Conservation (phyloP, 2,888 invertebrate genomes). For the Polyploca ridens region DNA sequence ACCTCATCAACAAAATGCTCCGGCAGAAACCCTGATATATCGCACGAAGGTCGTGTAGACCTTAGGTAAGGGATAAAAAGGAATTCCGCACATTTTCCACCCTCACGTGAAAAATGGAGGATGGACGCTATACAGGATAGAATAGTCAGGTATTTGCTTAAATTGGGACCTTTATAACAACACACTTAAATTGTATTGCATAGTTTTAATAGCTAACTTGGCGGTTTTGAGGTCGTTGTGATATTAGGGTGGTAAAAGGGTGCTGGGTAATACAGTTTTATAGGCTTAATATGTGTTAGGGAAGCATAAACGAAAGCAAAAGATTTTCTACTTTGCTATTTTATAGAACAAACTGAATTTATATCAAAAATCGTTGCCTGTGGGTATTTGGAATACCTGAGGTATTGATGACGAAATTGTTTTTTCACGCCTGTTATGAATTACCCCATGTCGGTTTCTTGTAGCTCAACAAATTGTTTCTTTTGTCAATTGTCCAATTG, state of each 20-base stretch:
- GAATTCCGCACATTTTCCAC: conserved; percentile 35
- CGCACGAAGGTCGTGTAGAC: conserved; percentile 25
- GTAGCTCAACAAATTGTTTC: too few species aligned
- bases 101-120: conserved; percentile 34
- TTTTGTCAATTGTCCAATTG: too few species aligned
- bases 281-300: background rate
- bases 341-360: background rate
- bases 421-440: too few species aligned
- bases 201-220: background rate
- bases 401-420: too few species aligned
- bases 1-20: conserved; percentile 23
- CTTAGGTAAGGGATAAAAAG: conserved; percentile 46
- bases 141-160: conserved; percentile 8
- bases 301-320: too few species aligned
- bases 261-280: background rate
- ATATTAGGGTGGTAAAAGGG: background rate
- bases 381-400: too few species aligned
- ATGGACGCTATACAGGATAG: conserved; percentile 1
- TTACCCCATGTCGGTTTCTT: too few species aligned
- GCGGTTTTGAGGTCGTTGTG: background rate
- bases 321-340: too few species aligned
- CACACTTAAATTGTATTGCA: background rate
- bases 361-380: background rate
- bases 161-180: conserved; percentile 11
- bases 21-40: conserved; percentile 28